These are phyloP conservation scores for Pinna nobilis DNA, from an alignment of 1,140 invertebrate species.

Conservation along the genomic window DNA sequence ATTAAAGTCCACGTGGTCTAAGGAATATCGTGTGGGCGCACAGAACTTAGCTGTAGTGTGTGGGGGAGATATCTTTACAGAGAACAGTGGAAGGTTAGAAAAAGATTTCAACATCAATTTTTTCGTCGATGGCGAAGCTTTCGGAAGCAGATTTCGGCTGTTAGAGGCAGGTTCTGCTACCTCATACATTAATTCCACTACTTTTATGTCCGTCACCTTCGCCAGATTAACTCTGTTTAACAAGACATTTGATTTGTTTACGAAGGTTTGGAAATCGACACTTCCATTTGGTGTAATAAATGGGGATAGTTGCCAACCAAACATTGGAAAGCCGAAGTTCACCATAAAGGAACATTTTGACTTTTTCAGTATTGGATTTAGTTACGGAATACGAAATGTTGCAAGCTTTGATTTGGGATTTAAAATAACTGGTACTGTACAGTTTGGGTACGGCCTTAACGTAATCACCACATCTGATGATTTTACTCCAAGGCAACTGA, in stretches of 20 bases:
- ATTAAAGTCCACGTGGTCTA: neutral
- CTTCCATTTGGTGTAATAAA: neutral
- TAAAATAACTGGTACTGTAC: neutral
- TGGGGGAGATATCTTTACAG: neutral
- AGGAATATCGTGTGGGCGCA: neutral
- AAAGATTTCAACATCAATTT: constrained; percentile 1
- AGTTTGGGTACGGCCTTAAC: constrained; percentile 11
- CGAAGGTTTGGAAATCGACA: constrained; percentile 1
- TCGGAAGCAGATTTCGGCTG: neutral
- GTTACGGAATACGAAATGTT: neutral
- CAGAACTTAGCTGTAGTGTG: neutral
- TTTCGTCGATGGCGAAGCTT: neutral
- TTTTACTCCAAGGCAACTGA: neutral
- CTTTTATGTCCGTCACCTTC: neutral
- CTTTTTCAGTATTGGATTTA: neutral
- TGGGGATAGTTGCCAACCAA: neutral
- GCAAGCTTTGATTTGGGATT: neutral
- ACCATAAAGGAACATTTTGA: constrained; percentile 3
- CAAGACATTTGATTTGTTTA: constrained; percentile 2
- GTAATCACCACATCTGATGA: neutral
- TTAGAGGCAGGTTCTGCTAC: neutral
- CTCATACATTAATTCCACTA: neutral
- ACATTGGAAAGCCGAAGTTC: neutral
- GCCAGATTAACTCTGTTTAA: neutral
- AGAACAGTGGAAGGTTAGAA: neutral